These are phyloP conservation scores for Lordiphosa stackelbergi DNA, from an alignment of 1,140 invertebrate genomes.

Conservation along the genomic window DNA sequence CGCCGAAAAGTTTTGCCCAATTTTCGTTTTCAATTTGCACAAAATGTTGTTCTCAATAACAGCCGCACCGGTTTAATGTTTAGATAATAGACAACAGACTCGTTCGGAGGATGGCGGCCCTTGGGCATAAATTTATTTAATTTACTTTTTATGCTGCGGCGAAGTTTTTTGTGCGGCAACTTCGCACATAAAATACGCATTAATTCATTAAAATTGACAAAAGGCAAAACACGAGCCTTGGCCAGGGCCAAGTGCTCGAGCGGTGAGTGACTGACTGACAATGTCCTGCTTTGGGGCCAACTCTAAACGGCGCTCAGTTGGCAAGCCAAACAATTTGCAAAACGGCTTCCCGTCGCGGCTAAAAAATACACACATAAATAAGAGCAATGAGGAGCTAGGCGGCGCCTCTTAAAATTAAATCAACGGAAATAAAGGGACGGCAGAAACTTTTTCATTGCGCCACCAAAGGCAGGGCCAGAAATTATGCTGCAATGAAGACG, in stretches of 20 bases:
- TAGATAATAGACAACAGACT: conserved; percentile 60
- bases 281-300: conserved; percentile 58
- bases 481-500: conserved; percentile 62
- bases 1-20: conserved; percentile 13
- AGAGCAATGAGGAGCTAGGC: conserved; percentile 55
- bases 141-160: conserved; percentile 51
- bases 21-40: conserved; percentile 66
- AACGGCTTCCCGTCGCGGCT: conserved; percentile 39
- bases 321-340: conserved; percentile 64
- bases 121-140: conserved; percentile 66
- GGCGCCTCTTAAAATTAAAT: conserved; percentile 74
- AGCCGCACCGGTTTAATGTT: conserved; percentile 46
- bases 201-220: conserved; percentile 75
- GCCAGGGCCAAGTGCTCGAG: conserved; percentile 47
- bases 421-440: conserved; percentile 60
- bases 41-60: conserved; percentile 63
- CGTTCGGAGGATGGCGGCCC: conserved; percentile 1
- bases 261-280: conserved; percentile 30
- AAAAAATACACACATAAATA: conserved; percentile 63
- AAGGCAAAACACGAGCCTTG: conserved; percentile 59
- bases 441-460: conserved; percentile 63
- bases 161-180: conserved; percentile 38
- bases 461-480: conserved; percentile 59
- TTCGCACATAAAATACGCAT: conserved; percentile 74
- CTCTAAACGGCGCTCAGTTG: conserved; percentile 55